Evolutionary conservation across 2,113 vertebrate genomes (phyloP).

Genomic region (Notarius lentiginosus): DNA sequence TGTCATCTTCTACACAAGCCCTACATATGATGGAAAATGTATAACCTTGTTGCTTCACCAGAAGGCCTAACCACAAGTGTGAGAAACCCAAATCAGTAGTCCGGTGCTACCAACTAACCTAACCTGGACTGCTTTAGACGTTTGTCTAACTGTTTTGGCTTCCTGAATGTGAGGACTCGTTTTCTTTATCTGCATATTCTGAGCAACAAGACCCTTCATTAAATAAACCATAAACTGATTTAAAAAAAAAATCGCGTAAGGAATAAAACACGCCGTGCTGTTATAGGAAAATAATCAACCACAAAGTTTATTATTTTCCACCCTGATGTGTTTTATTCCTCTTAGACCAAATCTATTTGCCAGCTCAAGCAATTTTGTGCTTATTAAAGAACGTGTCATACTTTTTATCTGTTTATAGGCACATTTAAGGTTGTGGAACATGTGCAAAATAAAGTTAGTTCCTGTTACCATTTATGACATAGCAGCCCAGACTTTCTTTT

Average conservation of each 20-base stretch:
- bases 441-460: not conserved
- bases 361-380: not conserved
- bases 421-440: not conserved
- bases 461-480: not conserved
- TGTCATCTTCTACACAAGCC: not conserved
- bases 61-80: slow-evolving; percentile 3
- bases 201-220: too few species aligned
- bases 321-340: not conserved
- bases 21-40: slow-evolving; percentile 37
- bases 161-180: not conserved
- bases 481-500: not conserved
- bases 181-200: not conserved
- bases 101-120: not conserved
- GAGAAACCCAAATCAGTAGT: not conserved
- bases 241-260: not conserved
- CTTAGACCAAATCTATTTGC: not conserved
- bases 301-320: not conserved
- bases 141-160: slow-evolving; percentile 4
- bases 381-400: not conserved
- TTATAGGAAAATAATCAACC: not conserved
- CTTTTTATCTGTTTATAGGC: not conserved
- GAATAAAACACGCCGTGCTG: not conserved
- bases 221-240: not conserved
- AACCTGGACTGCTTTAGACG: not conserved
- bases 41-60: slow-evolving; percentile 8